A percentile compares a stretch with the other conserved stretches of the same genome.
These are phyloP conservation scores for Tachina grossa DNA, from an alignment of 2,888 invertebrate species.

Conservation along the genomic window DNA sequence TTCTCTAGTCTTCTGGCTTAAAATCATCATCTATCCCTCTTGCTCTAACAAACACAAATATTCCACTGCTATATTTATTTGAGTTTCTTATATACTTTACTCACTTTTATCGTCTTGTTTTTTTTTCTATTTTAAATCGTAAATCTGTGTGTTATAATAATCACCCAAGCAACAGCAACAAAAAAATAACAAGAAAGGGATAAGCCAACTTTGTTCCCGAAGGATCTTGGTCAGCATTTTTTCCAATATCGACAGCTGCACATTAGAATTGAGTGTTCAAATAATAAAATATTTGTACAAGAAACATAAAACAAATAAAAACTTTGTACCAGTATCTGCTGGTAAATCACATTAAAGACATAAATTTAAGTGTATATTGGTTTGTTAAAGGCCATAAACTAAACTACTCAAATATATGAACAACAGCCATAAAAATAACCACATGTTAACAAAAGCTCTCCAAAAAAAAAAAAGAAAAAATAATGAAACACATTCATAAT, in stretches of 20 bases:
- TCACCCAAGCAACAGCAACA: constrained; percentile 29
- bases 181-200: background rate
- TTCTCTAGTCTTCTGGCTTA: constrained; percentile 52
- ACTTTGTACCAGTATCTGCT: constrained; percentile 22
- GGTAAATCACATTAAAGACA: constrained; percentile 39
- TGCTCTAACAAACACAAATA: no score
- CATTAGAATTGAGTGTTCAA: constrained; percentile 24
- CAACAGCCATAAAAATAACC: constrained; percentile 8
- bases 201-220: constrained; percentile 40
- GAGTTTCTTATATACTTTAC: background rate
- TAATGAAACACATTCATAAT: background rate
- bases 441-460: constrained; percentile 17
- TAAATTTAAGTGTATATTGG: constrained; percentile 30
- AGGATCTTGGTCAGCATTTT: constrained; percentile 65
- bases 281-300: constrained; percentile 25
- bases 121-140: constrained; percentile 53
- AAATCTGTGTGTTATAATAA: constrained; percentile 68
- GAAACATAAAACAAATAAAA: constrained; percentile 29
- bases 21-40: constrained; percentile 37
- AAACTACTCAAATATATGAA: constrained; percentile 25
- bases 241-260: constrained; percentile 48
- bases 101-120: constrained; percentile 23
- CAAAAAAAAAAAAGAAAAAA: background rate
- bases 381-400: constrained; percentile 39
- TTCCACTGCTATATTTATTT: background rate